Percentiles rank a stretch among this genome's conserved stretches.
phyloP scores from a whole-genome alignment of 2,888 invertebrate species.

The Stenchaetothrips biformis region DNA sequence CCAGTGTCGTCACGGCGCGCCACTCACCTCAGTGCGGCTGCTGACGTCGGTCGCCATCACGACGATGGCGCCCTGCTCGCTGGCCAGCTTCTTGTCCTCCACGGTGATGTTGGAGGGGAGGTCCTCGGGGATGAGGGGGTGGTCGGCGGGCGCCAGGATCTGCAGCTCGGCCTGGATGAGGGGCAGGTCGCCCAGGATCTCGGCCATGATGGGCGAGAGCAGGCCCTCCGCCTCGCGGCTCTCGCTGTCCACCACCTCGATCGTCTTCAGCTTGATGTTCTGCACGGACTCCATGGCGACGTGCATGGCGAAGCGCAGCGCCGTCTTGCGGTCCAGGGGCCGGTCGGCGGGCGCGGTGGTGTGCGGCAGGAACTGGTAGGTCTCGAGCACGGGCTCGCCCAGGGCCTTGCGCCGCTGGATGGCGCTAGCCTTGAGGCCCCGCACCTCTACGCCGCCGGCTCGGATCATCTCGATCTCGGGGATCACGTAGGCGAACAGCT shows the following conservation, averaged over 20 bases:
- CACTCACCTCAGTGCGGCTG: constrained; percentile 49
- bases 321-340: constrained; percentile 41
- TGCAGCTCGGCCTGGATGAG: constrained; percentile 62
- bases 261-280: constrained; percentile 56
- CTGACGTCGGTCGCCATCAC: constrained; percentile 54
- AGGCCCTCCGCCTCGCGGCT: constrained; percentile 51
- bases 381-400: constrained; percentile 71
- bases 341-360: constrained; percentile 39
- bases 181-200: constrained; percentile 62
- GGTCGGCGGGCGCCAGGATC: constrained; percentile 46
- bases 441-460: constrained; percentile 71
- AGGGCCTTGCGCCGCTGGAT: constrained; percentile 65
- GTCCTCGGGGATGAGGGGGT: constrained; percentile 46
- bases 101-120: constrained; percentile 53
- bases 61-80: constrained; percentile 52
- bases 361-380: constrained; percentile 67
- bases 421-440: constrained; percentile 69
- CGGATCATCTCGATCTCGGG: constrained; percentile 51
- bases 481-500: constrained; percentile 48
- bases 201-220: constrained; percentile 53
- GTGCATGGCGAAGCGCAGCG: constrained; percentile 56
- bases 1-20: constrained; percentile 29
- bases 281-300: constrained; percentile 66
- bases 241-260: constrained; percentile 53
- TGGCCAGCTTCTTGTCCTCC: constrained; percentile 56